A percentile compares a stretch with the other conserved stretches of the same genome.
Conservation (phyloP, 2,113 vertebrate species). For the Oryzias curvinotus region DNA sequence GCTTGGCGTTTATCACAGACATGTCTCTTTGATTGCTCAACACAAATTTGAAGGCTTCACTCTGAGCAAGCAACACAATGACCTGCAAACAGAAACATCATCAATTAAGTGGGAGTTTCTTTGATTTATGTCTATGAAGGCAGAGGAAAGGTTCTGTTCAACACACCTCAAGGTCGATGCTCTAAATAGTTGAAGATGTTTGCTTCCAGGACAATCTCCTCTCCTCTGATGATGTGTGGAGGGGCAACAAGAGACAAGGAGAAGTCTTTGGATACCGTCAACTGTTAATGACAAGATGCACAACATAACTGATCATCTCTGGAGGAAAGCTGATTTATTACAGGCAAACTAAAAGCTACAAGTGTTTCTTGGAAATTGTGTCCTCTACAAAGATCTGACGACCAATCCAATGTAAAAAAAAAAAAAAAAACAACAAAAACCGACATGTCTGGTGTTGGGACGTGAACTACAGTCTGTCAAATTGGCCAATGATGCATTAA, state of each 20-base stretch:
- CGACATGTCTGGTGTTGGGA: too few relatives aligned
- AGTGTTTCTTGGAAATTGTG: too few relatives aligned
- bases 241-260: conserved; percentile 85
- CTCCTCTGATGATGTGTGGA: conserved; percentile 81
- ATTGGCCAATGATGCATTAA: too few relatives aligned
- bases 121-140: background rate
- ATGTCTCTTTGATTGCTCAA: conserved; percentile 65
- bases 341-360: too few relatives aligned
- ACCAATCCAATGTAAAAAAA: too few relatives aligned
- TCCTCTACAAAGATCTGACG: too few relatives aligned
- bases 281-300: conserved; percentile 72
- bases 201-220: conserved; percentile 86
- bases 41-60: conserved; percentile 80
- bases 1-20: conserved; percentile 71
- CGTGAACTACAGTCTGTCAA: too few relatives aligned
- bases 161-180: conserved; percentile 78
- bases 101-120: background rate
- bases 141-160: background rate
- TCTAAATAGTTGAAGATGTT: conserved; percentile 86
- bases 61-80: conserved; percentile 76
- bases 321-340: background rate
- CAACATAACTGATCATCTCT: background rate
- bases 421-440: too few relatives aligned
- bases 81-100: conserved; percentile 71
- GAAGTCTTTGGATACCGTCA: conserved; percentile 84